Base-by-base conservation (phyloP, 1,140 invertebrate species). In the Aradophagus sp. region DNA sequence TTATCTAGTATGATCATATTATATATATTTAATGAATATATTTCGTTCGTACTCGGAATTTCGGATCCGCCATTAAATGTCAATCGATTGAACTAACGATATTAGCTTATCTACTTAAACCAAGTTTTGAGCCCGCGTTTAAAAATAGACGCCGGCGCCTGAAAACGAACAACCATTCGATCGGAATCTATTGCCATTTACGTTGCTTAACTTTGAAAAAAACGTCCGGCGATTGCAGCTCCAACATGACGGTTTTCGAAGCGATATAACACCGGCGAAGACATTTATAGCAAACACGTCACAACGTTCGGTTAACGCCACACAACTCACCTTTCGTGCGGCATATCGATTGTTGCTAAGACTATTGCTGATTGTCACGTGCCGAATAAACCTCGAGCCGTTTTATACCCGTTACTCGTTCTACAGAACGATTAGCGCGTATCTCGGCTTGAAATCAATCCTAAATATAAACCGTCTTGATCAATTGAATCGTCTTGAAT, bases 351-450 rank as follows among this genome's bases (percentile, higher is more conserved):
- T 66, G 62, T 66, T 52, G 52, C 50, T 34, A 41, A 58, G 45
- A 53, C 53, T 58, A 58, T 48, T 41, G 45, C 52, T 67, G 52
- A 58, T 67, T 58, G 61, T 65, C 48, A 53, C 53, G 52, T 67
- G 63, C 52, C 26, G 48, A 65, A 55, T 55, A 47, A 55, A 53
- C 61, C 48, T 53, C 47, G 55, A 65, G 45, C 32, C 39, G 15
- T 32, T 45, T 44, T 47, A 65, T 44, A 36, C 19, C 26, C 16
- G 26, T 17, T 55, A 39, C 44, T 36, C 50, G 45, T 58, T 50
- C 35, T 41, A 20, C 19, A 17, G 32, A 39, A 31, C 61, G 48
- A 65, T 65, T 38, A 55, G 23, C 48, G 48, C 34, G 41, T 32
- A 55, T 55, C 48, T 53, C 20, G 29, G 0, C 29, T 53, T 10